These are phyloP conservation scores for Rhopalosiphum padi DNA, from an alignment of 1,140 invertebrate genomes.

Conservation along the genomic window DNA sequence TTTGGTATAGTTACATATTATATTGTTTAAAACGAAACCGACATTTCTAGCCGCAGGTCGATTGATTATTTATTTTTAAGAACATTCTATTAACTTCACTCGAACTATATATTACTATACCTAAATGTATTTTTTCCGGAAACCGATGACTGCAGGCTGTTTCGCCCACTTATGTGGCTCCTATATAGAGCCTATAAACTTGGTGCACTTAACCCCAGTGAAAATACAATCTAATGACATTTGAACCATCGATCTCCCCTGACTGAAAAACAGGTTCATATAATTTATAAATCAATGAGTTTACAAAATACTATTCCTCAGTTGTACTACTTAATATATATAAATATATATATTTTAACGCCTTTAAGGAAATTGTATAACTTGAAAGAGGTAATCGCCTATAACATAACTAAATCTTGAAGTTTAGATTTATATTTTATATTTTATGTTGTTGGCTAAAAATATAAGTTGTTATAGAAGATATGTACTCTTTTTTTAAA, in stretches of 20 bases:
- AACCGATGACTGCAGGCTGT: background rate
- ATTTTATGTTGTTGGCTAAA: too few species aligned
- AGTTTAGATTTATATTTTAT: too few species aligned
- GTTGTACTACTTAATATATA: too few species aligned
- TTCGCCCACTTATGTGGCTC: background rate
- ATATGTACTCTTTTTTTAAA: too few species aligned
- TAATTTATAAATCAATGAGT: too few species aligned
- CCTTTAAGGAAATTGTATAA: too few species aligned
- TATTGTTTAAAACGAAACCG: background rate
- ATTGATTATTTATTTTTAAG: conserved; percentile 12
- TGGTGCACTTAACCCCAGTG: background rate
- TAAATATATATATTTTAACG: too few species aligned
- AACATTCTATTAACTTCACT: background rate
- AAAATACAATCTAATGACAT: background rate
- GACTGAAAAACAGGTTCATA: background rate
- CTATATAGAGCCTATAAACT: background rate
- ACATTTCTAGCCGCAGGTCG: background rate
- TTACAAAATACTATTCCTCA: too few species aligned
- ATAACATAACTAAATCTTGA: too few species aligned
- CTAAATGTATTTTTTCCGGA: background rate
- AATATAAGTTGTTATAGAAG: too few species aligned
- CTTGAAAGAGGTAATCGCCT: too few species aligned
- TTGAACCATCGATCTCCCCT: background rate
- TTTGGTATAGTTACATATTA: background rate
- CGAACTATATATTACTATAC: background rate